Base-by-base conservation (phyloP, 2,888 invertebrate genomes). In the Pristionchus entomophagus region DNA sequence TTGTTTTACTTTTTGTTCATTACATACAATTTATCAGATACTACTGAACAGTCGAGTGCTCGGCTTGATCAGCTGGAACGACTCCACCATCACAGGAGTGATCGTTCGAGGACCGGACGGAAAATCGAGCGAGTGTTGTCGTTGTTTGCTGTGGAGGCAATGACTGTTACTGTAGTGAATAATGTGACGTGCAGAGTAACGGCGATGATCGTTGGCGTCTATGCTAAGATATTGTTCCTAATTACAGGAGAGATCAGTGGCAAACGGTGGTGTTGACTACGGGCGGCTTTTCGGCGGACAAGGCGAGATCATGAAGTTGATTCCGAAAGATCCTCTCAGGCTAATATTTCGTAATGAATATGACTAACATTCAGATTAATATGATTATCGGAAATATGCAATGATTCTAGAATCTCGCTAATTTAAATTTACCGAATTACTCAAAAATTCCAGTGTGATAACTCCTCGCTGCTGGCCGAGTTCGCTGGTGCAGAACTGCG, bases 231-330 rank as follows among this genome's bases (percentile, higher is more conserved):
- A 65, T 0, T 35, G 35, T 65, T 35, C 19, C n/a, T n/a, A 32
- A 19, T 78, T 45, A 62, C 65, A 73, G 87, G 87, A 26, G 90
- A 91, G 87, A 86, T 93, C 38, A 87, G 86, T 22, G 92, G 91
- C 35, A 91, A 91, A 90, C 93, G 8, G 93, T 93, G 2, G 89
- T 93, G 29, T 85, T 93, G 82, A 88, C 93, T 0, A 93, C 93
- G 17, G 93, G 93, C n/a, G 93, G 93, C 35, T 93, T 91, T 89
- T 90, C 91, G 26, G 90, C 92, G 26, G 93, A 93, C 89, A 87
- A 88, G 59, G 84, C 69, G 26, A 29, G 32, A 22, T n/a, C n/a
- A n/a, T n/a, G n/a, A n/a, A n/a, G n/a, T n/a, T n/a, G n/a, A n/a
- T n/a, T n/a, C n/a, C n/a, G n/a, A n/a, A n/a, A n/a, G n/a, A n/a